These are phyloP conservation scores for Tetramorium alpestre DNA, from an alignment of 1,140 invertebrate genomes.

Conservation along the genomic window DNA sequence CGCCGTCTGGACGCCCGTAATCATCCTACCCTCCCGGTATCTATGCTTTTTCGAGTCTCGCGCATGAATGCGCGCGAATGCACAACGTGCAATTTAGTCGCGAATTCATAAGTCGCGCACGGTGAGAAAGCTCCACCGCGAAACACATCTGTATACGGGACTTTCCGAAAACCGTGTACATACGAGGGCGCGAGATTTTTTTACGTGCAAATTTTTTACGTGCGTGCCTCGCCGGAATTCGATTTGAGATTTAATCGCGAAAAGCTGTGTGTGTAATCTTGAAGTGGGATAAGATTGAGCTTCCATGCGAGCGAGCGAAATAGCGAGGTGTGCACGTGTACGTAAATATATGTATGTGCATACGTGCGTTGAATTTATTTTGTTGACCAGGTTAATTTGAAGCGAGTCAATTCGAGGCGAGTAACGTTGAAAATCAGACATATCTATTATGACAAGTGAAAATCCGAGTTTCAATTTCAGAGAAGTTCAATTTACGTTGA, in stretches of 20 bases:
- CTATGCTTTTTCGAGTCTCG: constrained; percentile 7
- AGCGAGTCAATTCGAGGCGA: not conserved
- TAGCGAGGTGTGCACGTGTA: not conserved
- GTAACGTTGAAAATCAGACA: constrained; percentile 24
- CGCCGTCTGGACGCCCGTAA: constrained; percentile 37
- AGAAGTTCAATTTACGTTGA: constrained; percentile 18
- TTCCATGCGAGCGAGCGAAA: not conserved
- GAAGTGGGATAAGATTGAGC: not conserved
- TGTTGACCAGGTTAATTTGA: not conserved
- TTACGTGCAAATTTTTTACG: not conserved
- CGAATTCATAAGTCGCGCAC: constrained; percentile 3
- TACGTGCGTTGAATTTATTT: not conserved
- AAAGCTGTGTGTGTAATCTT: not conserved
- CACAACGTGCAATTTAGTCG: constrained; percentile 10
- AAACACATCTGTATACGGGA: not conserved
- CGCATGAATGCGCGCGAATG: constrained; percentile 30
- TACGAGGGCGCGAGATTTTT: not conserved
- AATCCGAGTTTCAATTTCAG: constrained; percentile 27
- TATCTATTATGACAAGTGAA: constrained; percentile 25
- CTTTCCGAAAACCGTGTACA: not conserved
- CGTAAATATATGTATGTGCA: not conserved
- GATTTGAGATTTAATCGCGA: not conserved
- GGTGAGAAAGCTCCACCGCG: not conserved
- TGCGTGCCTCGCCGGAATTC: not conserved
- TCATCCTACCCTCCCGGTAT: not conserved